phyloP scores from a whole-genome alignment of 2,888 invertebrate genomes.

The Synanthedon myopaeformis region DNA sequence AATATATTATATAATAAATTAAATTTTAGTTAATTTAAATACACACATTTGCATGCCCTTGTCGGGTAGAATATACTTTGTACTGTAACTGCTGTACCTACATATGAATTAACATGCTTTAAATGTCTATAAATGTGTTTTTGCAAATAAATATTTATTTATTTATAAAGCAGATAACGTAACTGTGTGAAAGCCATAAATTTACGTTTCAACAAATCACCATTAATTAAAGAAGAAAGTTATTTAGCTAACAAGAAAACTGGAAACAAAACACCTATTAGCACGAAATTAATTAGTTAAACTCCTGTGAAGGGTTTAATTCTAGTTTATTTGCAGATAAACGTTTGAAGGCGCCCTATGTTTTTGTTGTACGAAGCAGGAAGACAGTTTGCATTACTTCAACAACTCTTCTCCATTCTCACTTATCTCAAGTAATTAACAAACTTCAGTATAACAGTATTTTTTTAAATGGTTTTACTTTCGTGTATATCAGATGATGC shows the following conservation, averaged over 20 bases:
- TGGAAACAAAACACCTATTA: conserved; percentile 24
- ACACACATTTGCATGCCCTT: no score
- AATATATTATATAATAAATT: no score
- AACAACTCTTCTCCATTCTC: neutral
- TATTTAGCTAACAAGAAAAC: neutral
- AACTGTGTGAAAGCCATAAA: neutral
- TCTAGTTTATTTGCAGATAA: conserved; percentile 38
- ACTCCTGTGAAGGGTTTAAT: conserved; percentile 40
- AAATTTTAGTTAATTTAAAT: no score
- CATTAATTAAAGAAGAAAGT: neutral
- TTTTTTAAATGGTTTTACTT: no score
- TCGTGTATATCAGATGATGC: no score
- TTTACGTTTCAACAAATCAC: neutral
- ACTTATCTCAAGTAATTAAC: neutral
- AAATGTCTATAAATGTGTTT: no score
- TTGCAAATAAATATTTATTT: neutral
- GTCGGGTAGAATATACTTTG: no score
- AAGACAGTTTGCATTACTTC: neutral
- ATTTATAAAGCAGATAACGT: neutral
- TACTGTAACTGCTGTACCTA: no score
- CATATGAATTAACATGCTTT: no score
- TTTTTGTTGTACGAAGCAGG: neutral
- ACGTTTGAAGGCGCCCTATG: conserved; percentile 12
- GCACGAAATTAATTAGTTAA: conserved; percentile 42
- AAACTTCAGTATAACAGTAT: neutral